Evolutionary conservation across 2,888 invertebrate species (phyloP).

Genomic region (Dorcus parallelipipedus): DNA sequence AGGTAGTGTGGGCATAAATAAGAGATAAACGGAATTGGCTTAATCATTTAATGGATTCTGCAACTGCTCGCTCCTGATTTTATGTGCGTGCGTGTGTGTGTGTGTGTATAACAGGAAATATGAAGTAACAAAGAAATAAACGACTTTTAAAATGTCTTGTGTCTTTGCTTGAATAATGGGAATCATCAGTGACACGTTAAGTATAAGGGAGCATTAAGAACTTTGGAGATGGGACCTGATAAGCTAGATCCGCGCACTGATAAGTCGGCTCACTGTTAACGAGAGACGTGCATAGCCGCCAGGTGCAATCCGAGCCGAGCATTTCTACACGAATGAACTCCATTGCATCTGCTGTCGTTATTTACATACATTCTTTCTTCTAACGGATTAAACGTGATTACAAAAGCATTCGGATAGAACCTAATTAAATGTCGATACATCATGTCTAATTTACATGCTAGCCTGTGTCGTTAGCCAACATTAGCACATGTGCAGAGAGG

Average conservation of each 20-base stretch:
- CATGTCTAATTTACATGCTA: constrained; percentile 13
- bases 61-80: constrained; percentile 33
- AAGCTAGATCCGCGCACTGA: constrained; percentile 38
- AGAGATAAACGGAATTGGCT: constrained; percentile 37
- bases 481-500: background rate
- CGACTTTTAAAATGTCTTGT: background rate
- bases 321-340: constrained; percentile 38
- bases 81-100: constrained; percentile 16
- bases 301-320: constrained; percentile 40
- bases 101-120: constrained; percentile 13
- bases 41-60: constrained; percentile 42
- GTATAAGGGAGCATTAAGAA: constrained; percentile 38
- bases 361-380: constrained; percentile 23
- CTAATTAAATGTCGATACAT: constrained; percentile 14
- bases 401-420: constrained; percentile 1
- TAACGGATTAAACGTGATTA: constrained; percentile 20
- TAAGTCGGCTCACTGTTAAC: constrained; percentile 39
- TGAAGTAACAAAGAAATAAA: constrained; percentile 4
- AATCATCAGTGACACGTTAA: constrained; percentile 33
- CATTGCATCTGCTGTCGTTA: constrained; percentile 26
- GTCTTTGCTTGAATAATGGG: constrained; percentile 5
- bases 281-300: constrained; percentile 37
- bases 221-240: constrained; percentile 37
- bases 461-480: background rate
- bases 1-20: constrained; percentile 35